Evolutionary conservation across 2,797 vertebrate genomes (phyloP).

Genomic region (Phrynocephalus forsythii): DNA sequence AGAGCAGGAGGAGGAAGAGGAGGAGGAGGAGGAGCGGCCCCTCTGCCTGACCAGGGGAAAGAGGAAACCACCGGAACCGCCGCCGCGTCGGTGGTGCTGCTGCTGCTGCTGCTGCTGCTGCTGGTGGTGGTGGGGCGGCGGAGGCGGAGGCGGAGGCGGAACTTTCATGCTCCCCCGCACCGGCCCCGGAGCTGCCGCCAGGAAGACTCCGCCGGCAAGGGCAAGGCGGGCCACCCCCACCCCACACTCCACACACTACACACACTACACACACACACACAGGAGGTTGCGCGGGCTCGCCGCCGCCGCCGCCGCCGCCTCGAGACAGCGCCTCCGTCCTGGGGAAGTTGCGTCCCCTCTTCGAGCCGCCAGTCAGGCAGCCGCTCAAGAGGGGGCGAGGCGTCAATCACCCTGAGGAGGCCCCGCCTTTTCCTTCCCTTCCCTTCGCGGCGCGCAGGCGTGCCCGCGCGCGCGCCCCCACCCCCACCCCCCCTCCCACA

Average conservation of each 20-base stretch:
- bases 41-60: no score
- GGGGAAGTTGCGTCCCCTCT: constrained; percentile 39
- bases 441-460: background rate
- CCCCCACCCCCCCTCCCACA: background rate
- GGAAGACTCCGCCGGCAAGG: background rate
- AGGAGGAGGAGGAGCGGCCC: constrained; percentile 2
- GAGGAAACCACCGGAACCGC: background rate
- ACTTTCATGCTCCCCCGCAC: constrained; percentile 43
- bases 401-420: background rate
- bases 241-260: no score
- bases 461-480: no score
- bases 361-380: background rate
- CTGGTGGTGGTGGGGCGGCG: no score
- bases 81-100: background rate
- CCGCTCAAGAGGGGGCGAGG: background rate
- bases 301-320: background rate
- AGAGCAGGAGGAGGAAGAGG: constrained; percentile 5
- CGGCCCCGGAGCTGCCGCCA: background rate
- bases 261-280: no score
- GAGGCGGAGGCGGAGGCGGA: constrained; percentile 1
- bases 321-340: constrained; percentile 10
- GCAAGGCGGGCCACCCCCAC: background rate
- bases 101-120: no score
- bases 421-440: background rate
- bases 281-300: background rate